Percentiles rank a stretch among this genome's conserved stretches.
phyloP scores from a whole-genome alignment of 2,113 vertebrate genomes.

The Clarias magur region DNA sequence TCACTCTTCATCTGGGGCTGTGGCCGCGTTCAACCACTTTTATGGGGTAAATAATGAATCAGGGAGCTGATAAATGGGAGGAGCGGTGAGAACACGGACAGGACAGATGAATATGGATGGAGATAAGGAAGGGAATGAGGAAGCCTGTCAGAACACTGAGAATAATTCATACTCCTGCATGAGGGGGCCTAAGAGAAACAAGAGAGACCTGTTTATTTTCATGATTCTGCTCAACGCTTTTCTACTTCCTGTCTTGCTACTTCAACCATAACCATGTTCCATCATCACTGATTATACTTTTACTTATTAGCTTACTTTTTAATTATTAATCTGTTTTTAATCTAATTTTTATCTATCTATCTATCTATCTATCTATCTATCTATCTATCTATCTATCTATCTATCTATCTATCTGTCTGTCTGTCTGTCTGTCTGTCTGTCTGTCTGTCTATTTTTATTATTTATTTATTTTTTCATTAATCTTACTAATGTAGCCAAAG shows the following conservation, averaged over 20 bases:
- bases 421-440: no score
- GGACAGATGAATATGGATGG: slow-evolving; percentile 49
- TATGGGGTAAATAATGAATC: slow-evolving; percentile 52
- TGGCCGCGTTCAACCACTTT: slow-evolving; percentile 28
- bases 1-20: slow-evolving; percentile 26
- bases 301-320: neutral
- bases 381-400: no score
- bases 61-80: slow-evolving; percentile 37
- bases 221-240: neutral
- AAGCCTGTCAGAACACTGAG: slow-evolving; percentile 30
- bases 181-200: neutral
- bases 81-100: slow-evolving; percentile 32
- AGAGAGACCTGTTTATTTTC: neutral
- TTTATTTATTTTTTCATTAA: no score
- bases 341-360: no score
- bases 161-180: slow-evolving; percentile 42
- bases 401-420: no score
- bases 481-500: no score
- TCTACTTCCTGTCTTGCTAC: neutral
- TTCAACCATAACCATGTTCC: neutral
- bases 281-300: neutral
- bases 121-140: slow-evolving; percentile 34
- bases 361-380: no score
- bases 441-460: no score
- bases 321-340: neutral